These are phyloP conservation scores for Hippotragus niger DNA, from an alignment of 2,113 vertebrate genomes.

Conservation along the genomic window DNA sequence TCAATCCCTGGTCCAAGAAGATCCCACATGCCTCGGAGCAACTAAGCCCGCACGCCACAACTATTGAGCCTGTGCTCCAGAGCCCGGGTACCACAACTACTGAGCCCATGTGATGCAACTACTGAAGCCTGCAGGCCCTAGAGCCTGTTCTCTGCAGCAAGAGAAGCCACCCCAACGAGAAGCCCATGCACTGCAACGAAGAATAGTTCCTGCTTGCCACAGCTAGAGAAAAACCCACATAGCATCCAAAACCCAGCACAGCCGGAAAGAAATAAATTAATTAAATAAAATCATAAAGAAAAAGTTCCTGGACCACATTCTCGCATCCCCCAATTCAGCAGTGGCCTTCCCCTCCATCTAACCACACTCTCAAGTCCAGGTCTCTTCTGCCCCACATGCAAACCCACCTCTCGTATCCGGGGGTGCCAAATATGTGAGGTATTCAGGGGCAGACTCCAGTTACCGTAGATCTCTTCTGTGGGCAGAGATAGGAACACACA, in stretches of 20 bases:
- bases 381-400: background rate
- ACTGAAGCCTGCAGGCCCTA: background rate
- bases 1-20: background rate
- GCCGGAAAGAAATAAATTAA: background rate
- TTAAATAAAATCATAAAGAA: background rate
- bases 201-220: background rate
- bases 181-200: background rate
- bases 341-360: background rate
- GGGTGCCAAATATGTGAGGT: conserved; percentile 96
- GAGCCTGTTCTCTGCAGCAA: background rate
- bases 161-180: background rate
- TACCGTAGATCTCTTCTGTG: conserved; percentile 94
- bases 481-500: background rate
- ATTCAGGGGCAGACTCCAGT: conserved; percentile 90
- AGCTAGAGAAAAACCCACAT: background rate
- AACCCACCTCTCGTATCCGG: conserved; percentile 90
- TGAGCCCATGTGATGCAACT: background rate
- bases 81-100: background rate
- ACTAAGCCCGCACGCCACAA: background rate
- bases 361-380: background rate
- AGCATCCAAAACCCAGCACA: background rate
- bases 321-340: background rate
- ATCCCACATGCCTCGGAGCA: background rate
- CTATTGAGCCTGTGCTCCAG: background rate
- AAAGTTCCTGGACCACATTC: background rate